Evolutionary conservation across 2,113 vertebrate species (phyloP), one percentile per base, ranked within the genome.

Genomic region (Rhabdornis inornatus): DNA sequence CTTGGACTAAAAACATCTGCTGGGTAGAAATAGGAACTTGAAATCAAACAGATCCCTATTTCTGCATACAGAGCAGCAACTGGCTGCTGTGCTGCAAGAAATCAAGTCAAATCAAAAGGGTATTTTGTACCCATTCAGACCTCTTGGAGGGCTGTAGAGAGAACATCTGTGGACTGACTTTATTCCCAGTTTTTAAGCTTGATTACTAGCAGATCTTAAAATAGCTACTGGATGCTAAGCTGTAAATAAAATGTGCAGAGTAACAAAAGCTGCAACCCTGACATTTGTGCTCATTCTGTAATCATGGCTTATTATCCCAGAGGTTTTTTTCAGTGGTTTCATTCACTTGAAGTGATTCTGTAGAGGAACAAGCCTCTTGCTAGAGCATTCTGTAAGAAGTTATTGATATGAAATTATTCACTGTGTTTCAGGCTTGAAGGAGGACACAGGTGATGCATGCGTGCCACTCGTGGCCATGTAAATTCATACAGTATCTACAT

Each of bases 251-350:
- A 84, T 45, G 40, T 65, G 89, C 83, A 78, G 39, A 68, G 61
- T 82, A 71, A 95, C 91, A 95, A 87, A 93, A 95, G 80, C 93
- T 71, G 57, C 57, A 91, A 76, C 57, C 19, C 83, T 84, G 76
- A 89, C 53, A 87, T 53, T 95, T 85, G 14, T 45, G 72, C 81
- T 92, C 74, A 72, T 92, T 79, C 81, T 71, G 72, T 49, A 97
- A 96, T 97, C 95, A 95, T 0, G 3, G 49, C 45, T 78, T 79
- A 94, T 97, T 97, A 95, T 95, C n/a, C 56, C 61, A 57, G 72
- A 37, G 9, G 22, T 53, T 95, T 94, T 50, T 95, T 85, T 25
- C 44, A 88, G 37, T 56, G 27, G 42, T 39, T 92, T 87, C 83
- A 40, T 83, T 93, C 24, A 83, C 52, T 35, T 66, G 52, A 55